phyloP scores from a whole-genome alignment of 2,113 vertebrate species.

The Cyanistes caeruleus region DNA sequence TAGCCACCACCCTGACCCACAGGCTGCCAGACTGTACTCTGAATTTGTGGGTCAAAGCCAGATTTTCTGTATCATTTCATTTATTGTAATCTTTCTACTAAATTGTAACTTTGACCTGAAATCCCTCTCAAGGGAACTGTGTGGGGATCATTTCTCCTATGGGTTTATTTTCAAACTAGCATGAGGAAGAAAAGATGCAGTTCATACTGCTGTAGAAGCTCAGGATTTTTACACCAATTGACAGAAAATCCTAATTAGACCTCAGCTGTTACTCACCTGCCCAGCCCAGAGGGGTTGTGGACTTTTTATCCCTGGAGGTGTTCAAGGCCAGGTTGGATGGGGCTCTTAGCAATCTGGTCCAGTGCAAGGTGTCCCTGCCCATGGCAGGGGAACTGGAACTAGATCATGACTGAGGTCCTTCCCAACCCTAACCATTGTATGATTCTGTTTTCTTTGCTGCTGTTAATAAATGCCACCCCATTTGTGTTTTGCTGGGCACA shows the following conservation, averaged over 20 bases:
- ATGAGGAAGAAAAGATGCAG: not conserved
- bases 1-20: not conserved
- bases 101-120: not conserved
- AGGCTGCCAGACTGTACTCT: not conserved
- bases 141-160: not conserved
- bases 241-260: not conserved
- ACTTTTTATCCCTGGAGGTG: not conserved
- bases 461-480: not conserved
- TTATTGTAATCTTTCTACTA: not conserved
- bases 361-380: not conserved
- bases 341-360: not conserved
- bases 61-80: not conserved
- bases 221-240: not conserved
- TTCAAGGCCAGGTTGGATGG: not conserved
- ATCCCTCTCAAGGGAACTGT: not conserved
- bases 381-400: not conserved
- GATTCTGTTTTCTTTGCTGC: not conserved
- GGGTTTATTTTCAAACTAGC: not conserved
- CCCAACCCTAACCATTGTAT: not conserved
- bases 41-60: not conserved
- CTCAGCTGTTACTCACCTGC: not conserved
- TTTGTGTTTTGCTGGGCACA: not conserved
- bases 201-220: not conserved
- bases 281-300: not conserved
- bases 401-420: not conserved